Conservation (phyloP, 2,113 vertebrate genomes). For the Talpa occidentalis region DNA sequence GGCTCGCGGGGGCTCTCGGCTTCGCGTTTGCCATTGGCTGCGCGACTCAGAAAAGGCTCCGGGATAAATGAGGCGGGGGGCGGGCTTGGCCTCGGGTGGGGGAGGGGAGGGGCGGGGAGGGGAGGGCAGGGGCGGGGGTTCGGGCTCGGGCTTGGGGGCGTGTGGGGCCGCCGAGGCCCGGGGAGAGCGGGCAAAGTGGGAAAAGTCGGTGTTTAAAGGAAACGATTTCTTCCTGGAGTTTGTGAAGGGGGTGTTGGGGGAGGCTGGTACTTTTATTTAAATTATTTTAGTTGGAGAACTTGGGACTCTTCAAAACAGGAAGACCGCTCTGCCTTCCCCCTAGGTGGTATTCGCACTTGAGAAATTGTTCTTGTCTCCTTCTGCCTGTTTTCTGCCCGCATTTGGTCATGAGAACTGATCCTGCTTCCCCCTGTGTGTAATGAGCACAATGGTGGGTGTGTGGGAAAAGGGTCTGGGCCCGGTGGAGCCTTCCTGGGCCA, state of each 20-base stretch:
- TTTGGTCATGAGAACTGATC: slow-evolving; percentile 83
- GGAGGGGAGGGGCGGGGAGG: slow-evolving; percentile 69
- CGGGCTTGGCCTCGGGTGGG: slow-evolving; percentile 66
- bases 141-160: slow-evolving; percentile 42
- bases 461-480: slow-evolving; percentile 85
- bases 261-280: slow-evolving; percentile 63
- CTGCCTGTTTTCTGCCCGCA: slow-evolving; percentile 43
- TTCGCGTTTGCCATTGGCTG: slow-evolving; percentile 81
- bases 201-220: slow-evolving; percentile 66
- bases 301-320: slow-evolving; percentile 43
- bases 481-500: slow-evolving; percentile 85
- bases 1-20: slow-evolving; percentile 74
- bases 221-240: slow-evolving; percentile 73
- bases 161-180: slow-evolving; percentile 36
- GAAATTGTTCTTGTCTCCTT: slow-evolving; percentile 67
- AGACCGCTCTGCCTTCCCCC: slow-evolving; percentile 62
- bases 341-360: slow-evolving; percentile 72
- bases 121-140: slow-evolving; percentile 28
- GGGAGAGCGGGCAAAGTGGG: slow-evolving; percentile 49
- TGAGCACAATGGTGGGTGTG: slow-evolving; percentile 88
- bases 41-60: slow-evolving; percentile 65
- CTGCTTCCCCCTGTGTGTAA: slow-evolving; percentile 84
- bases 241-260: slow-evolving; percentile 1
- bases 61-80: slow-evolving; percentile 75
- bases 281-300: slow-evolving; percentile 68